Percentiles rank a stretch among this genome's conserved stretches.
Conservation (phyloP, 1,140 invertebrate species). For the Pissodes strobi region DNA sequence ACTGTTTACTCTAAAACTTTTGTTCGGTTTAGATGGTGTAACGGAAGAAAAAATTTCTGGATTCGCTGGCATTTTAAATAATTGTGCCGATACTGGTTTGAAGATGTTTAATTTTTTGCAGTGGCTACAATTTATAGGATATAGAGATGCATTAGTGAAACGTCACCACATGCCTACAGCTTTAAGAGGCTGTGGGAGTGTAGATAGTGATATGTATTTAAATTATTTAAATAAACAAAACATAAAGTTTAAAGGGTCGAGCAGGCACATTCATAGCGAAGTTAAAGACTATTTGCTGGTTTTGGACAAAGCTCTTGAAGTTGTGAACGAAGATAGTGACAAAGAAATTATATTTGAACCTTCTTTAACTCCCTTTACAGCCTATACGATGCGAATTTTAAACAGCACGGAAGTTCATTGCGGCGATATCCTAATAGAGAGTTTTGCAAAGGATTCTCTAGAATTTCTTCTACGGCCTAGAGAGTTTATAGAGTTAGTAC, state of each 20-base stretch:
- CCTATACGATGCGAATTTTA: conserved; percentile 32
- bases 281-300: conserved; percentile 40
- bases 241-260: conserved; percentile 19
- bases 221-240: conserved; percentile 37
- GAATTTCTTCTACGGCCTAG: conserved; percentile 35
- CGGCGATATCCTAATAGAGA: too few species aligned
- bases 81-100: conserved; percentile 41
- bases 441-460: conserved; percentile 29
- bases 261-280: conserved; percentile 32
- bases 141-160: conserved; percentile 60
- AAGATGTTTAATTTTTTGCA: conserved; percentile 65
- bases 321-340: not conserved
- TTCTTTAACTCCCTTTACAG: conserved; percentile 40
- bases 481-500: conserved; percentile 20
- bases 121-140: conserved; percentile 67
- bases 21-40: conserved; percentile 66
- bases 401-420: conserved; percentile 17
- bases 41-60: conserved; percentile 65
- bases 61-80: conserved; percentile 60
- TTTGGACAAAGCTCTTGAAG: conserved; percentile 36
- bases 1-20: conserved; percentile 64
- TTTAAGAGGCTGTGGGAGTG: conserved; percentile 20
- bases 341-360: conserved; percentile 26
- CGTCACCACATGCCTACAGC: conserved; percentile 61
- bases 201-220: conserved; percentile 37